phyloP scores from a whole-genome alignment of 2,797 vertebrate genomes.

The Tenualosa ilisha region DNA sequence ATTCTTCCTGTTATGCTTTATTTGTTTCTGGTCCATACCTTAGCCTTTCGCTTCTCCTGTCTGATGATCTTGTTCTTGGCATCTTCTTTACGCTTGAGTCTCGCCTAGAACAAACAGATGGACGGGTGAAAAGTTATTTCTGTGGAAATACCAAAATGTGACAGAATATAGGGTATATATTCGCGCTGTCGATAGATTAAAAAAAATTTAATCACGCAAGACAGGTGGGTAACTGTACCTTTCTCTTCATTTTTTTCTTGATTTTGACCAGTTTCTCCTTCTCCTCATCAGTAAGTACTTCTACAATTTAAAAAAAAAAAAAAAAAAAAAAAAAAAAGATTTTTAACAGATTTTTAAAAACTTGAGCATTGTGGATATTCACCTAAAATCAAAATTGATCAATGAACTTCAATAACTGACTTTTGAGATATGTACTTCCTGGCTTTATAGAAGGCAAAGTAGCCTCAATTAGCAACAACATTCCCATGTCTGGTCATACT shows the following conservation, averaged over 20 bases:
- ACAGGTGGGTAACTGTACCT: constrained; percentile 67
- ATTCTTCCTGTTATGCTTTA: too few relatives aligned
- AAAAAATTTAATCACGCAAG: too few relatives aligned
- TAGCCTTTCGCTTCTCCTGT: constrained; percentile 83
- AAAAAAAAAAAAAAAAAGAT: neutral
- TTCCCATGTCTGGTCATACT: too few relatives aligned
- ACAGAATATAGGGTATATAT: too few relatives aligned
- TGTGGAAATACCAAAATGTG: too few relatives aligned
- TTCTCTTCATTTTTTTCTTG: constrained; percentile 94
- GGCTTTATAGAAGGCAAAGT: too few relatives aligned
- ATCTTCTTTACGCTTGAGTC: constrained; percentile 88
- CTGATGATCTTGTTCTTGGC: constrained; percentile 81
- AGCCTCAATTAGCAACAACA: too few relatives aligned
- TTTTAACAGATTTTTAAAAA: too few relatives aligned
- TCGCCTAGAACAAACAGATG: constrained; percentile 74
- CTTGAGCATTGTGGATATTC: neutral
- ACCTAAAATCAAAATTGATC: too few relatives aligned
- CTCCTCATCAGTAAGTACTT: constrained; percentile 88
- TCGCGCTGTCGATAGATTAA: too few relatives aligned
- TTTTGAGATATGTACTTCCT: too few relatives aligned
- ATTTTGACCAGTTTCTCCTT: constrained; percentile 89
- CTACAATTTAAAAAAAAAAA: constrained; percentile 57
- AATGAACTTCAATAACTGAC: too few relatives aligned
- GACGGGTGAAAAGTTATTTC: neutral
- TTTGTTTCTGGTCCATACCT: constrained; percentile 68